A percentile compares a stretch with the other conserved stretches of the same genome.
phyloP scores from a whole-genome alignment of 1,140 invertebrate species.

The Drosophila punjabiensis region DNA sequence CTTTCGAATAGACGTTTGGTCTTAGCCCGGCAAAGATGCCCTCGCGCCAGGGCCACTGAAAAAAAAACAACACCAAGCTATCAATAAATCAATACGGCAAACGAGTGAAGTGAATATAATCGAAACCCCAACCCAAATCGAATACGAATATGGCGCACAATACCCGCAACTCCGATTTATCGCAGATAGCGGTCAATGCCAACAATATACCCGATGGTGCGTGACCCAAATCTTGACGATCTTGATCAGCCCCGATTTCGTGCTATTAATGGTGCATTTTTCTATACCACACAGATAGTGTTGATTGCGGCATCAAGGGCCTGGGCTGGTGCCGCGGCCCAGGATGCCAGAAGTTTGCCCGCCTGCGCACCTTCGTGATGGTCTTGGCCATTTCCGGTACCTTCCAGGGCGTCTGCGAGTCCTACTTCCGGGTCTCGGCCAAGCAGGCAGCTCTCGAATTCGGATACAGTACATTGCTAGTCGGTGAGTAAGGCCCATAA shows the following conservation, averaged over 20 bases:
- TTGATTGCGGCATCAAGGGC: conserved; percentile 88
- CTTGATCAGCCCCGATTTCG: neutral
- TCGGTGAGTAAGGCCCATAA: conserved; percentile 84
- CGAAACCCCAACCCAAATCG: conserved; percentile 35
- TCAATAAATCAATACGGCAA: conserved; percentile 22
- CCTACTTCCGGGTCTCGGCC: conserved; percentile 87
- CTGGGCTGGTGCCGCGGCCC: conserved; percentile 86
- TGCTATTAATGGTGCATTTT: neutral
- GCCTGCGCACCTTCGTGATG: conserved; percentile 86
- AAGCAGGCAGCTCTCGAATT: conserved; percentile 86
- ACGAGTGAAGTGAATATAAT: conserved; percentile 32
- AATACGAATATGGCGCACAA: conserved; percentile 64
- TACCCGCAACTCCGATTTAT: conserved; percentile 73
- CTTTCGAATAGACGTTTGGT: conserved; percentile 63
- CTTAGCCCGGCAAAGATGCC: conserved; percentile 48
- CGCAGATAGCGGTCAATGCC: conserved; percentile 78
- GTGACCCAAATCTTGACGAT: conserved; percentile 35
- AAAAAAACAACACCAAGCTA: neutral
- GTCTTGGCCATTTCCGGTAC: conserved; percentile 86
- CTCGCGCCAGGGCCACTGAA: conserved; percentile 25
- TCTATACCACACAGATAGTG: conserved; percentile 79
- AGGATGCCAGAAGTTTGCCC: conserved; percentile 87
- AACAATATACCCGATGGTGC: conserved; percentile 77
- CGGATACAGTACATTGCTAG: conserved; percentile 85
- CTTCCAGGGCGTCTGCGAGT: conserved; percentile 86